Conservation (phyloP, 2,797 vertebrate species). For the Sciaenops ocellatus region DNA sequence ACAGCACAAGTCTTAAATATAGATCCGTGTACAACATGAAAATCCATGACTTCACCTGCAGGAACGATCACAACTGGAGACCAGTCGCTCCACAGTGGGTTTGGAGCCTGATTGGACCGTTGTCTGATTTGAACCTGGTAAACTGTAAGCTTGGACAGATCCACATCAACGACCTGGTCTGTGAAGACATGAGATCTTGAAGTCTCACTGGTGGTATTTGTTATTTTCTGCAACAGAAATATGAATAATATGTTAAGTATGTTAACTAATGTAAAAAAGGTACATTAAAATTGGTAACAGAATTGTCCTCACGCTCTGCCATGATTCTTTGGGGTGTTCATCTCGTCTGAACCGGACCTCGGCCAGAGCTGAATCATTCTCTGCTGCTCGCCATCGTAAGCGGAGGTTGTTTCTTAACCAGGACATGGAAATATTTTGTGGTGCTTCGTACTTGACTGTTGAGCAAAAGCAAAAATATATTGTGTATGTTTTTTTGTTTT, state of each 20-base stretch:
- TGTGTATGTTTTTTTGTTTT: not conserved
- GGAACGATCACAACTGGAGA: conserved; percentile 67
- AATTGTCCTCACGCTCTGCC: conserved; percentile 58
- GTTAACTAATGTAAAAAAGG: not conserved
- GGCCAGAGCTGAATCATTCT: conserved; percentile 25
- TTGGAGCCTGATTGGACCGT: conserved; percentile 28
- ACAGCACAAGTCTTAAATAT: too few relatives aligned
- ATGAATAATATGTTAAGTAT: not conserved
- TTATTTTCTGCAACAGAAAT: conserved; percentile 57
- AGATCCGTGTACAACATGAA: not conserved
- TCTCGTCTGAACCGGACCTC: conserved; percentile 51
- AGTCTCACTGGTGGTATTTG: not conserved
- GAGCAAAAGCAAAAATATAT: conserved; percentile 16
- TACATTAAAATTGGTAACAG: not conserved
- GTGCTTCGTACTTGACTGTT: conserved; percentile 75
- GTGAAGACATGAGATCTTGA: not conserved
- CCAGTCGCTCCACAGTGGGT: conserved; percentile 82
- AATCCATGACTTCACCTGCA: conserved; percentile 66
- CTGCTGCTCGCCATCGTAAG: conserved; percentile 56
- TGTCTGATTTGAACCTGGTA: conserved; percentile 78
- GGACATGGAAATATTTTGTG: conserved; percentile 41
- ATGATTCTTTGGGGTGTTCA: conserved; percentile 7
- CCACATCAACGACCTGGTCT: conserved; percentile 63
- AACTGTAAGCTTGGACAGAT: conserved; percentile 52
- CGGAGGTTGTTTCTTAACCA: conserved; percentile 63